Evolutionary conservation across 2,888 invertebrate genomes (phyloP).

Genomic region (Nasonia oneida): DNA sequence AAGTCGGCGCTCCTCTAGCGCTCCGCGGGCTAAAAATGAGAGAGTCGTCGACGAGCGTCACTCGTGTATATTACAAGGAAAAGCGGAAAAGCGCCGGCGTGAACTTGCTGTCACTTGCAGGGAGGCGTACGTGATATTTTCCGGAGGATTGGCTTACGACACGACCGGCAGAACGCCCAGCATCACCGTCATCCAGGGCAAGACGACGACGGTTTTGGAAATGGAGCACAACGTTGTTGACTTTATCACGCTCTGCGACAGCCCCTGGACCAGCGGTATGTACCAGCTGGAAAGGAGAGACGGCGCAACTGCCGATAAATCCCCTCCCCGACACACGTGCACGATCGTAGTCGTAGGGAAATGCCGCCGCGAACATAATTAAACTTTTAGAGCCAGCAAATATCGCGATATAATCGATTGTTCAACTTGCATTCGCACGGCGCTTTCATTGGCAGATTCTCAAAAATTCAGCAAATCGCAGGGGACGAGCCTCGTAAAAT

Average conservation of each 20-base stretch:
- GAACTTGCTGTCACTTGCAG: conserved; percentile 79
- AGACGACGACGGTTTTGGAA: conserved; percentile 97
- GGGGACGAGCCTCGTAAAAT: not conserved
- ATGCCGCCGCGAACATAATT: not conserved
- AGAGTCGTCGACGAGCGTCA: not conserved
- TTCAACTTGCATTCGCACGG: too few species aligned
- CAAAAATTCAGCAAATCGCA: too few species aligned
- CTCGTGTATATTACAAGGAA: not conserved
- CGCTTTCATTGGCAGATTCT: not conserved
- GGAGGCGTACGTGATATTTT: conserved; percentile 97
- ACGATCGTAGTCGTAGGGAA: not conserved
- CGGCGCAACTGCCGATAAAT: not conserved
- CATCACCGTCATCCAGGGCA: conserved; percentile 97
- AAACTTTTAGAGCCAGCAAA: not conserved
- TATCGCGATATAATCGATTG: not conserved
- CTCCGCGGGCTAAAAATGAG: too few species aligned
- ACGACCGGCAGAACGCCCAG: conserved; percentile 92
- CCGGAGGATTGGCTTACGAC: conserved; percentile 96
- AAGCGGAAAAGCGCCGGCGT: too few species aligned
- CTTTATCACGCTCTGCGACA: conserved; percentile 97
- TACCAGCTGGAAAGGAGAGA: not conserved
- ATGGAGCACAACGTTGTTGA: conserved; percentile 99
- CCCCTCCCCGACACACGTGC: not conserved
- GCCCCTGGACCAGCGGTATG: conserved; percentile 94
- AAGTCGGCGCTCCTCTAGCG: too few species aligned